Evolutionary conservation across 2,113 vertebrate species (phyloP).

Genomic region (Neogale vison): DNA sequence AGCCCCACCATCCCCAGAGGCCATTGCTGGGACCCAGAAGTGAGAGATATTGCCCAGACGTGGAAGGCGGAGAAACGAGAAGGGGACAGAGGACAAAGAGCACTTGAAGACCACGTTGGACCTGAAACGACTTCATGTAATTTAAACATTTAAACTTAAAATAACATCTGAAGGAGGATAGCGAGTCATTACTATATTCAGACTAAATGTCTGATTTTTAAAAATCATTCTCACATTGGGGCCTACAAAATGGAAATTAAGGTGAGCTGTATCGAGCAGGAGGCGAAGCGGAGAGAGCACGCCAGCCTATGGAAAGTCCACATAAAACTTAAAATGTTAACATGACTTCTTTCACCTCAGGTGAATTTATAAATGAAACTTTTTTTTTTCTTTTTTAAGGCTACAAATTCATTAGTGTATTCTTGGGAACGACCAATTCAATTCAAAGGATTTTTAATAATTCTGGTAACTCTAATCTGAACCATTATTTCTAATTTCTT

Average conservation of each 20-base stretch:
- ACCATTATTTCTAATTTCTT: constrained; percentile 88
- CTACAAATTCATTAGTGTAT: constrained; percentile 85
- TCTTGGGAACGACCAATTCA: constrained; percentile 80
- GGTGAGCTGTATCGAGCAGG: constrained; percentile 33
- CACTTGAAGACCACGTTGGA: neutral
- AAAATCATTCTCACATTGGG: constrained; percentile 78
- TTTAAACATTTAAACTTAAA: constrained; percentile 46
- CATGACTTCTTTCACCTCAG: constrained; percentile 85
- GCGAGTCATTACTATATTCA: constrained; percentile 23
- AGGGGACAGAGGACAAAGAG: neutral
- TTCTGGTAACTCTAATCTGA: constrained; percentile 87
- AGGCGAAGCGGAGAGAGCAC: constrained; percentile 48
- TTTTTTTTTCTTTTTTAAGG: constrained; percentile 77
- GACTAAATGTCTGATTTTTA: constrained; percentile 71
- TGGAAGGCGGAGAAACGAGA: neutral
- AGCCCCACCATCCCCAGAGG: accelerated
- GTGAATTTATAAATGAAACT: constrained; percentile 82
- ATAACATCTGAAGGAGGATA: constrained; percentile 9
- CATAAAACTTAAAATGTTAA: constrained; percentile 85
- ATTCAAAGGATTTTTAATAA: constrained; percentile 86
- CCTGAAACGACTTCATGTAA: neutral
- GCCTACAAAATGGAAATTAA: constrained; percentile 76
- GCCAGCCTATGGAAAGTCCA: constrained; percentile 82
- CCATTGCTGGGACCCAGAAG: accelerated
- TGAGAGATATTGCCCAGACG: neutral